These are phyloP conservation scores for Galeopterus variegatus DNA, from an alignment of 2,113 vertebrate species.

Conservation along the genomic window DNA sequence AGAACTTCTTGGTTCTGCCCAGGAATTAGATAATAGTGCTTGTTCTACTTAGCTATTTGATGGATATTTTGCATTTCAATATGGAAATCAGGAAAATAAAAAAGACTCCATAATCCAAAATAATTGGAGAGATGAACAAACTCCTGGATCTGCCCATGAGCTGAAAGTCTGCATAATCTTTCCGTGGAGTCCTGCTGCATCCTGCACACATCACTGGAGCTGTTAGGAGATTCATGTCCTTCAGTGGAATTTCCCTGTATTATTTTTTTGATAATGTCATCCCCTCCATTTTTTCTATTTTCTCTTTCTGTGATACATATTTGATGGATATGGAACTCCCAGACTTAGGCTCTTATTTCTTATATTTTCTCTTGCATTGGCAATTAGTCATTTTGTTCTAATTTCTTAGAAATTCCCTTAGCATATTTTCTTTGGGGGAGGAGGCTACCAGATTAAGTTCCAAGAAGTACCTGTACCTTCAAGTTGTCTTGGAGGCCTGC, in stretches of 20 bases:
- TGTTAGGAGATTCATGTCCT: neutral
- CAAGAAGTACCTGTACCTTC: neutral
- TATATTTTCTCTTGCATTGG: neutral
- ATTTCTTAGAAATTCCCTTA: neutral
- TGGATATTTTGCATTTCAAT: too few relatives aligned
- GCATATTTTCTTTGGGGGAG: neutral
- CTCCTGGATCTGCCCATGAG: too few relatives aligned
- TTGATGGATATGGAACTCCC: neutral
- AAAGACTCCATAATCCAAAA: too few relatives aligned
- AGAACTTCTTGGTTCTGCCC: too few relatives aligned
- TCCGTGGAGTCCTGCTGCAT: too few relatives aligned
- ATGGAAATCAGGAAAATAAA: too few relatives aligned
- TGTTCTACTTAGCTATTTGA: too few relatives aligned
- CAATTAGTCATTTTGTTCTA: neutral
- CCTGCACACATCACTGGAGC: neutral
- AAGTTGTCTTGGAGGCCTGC: neutral
- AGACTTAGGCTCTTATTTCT: neutral
- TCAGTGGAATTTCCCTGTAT: neutral
- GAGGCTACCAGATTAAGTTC: neutral
- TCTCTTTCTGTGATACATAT: neutral
- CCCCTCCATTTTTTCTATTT: neutral
- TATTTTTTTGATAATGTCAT: neutral
- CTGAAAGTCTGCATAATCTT: too few relatives aligned
- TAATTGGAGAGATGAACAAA: too few relatives aligned
- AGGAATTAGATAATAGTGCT: too few relatives aligned